Evolutionary conservation across 2,797 vertebrate species (phyloP).

Genomic region (Antrozous pallidus): DNA sequence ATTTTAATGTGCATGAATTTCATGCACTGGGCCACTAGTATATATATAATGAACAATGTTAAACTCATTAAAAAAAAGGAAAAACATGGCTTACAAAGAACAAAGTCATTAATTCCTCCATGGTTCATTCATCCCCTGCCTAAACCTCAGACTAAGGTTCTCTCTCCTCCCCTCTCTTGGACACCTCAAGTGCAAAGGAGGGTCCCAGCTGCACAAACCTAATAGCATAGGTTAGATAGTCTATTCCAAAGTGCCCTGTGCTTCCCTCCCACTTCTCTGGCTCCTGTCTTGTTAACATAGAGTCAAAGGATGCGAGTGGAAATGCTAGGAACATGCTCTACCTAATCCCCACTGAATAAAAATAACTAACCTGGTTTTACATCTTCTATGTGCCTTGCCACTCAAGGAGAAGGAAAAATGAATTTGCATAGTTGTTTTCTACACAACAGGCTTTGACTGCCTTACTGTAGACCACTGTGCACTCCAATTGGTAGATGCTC

Average conservation of each 20-base stretch:
- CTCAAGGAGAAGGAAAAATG: neutral
- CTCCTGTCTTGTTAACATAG: neutral
- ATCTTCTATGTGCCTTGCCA: neutral
- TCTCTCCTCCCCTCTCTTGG: neutral
- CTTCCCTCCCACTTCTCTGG: neutral
- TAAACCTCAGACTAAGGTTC: neutral
- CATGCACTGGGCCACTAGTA: too few species aligned
- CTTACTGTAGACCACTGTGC: neutral
- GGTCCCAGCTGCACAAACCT: neutral
- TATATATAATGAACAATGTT: neutral
- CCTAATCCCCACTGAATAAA: neutral
- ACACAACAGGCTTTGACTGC: neutral
- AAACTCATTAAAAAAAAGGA: neutral
- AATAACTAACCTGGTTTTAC: neutral
- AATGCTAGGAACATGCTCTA: neutral
- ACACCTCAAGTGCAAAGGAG: neutral
- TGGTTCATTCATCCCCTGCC: neutral
- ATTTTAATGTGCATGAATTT: too few species aligned
- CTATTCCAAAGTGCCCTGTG: neutral
- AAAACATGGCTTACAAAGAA: neutral
- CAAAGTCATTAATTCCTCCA: neutral
- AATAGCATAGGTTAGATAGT: neutral
- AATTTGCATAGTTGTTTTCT: neutral
- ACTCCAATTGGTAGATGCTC: neutral
- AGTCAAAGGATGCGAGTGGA: neutral